Conservation (phyloP, 2,797 vertebrate genomes). For the Phylloscopus collybita region DNA sequence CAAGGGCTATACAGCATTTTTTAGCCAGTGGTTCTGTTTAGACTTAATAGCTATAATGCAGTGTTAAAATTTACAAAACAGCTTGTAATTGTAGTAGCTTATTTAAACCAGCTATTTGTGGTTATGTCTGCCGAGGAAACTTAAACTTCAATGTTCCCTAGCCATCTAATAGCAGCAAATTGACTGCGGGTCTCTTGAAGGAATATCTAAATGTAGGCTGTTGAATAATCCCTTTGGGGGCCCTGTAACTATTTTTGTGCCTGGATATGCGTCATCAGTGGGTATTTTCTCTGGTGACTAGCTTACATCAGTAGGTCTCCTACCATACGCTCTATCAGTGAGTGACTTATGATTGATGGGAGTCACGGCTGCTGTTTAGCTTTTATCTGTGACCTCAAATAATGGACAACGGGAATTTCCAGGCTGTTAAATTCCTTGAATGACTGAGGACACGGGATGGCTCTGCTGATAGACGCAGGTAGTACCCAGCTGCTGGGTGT, state of each 20-base stretch:
- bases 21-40: constrained; percentile 46
- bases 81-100: constrained; percentile 67
- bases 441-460: constrained; percentile 86
- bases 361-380: constrained; percentile 84
- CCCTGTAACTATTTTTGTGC: constrained; percentile 98
- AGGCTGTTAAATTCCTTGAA: constrained; percentile 85
- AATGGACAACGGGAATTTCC: constrained; percentile 87
- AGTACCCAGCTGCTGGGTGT: constrained; percentile 79
- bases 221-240: constrained; percentile 96
- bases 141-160: constrained; percentile 73
- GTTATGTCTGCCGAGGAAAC: constrained; percentile 76
- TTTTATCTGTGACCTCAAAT: constrained; percentile 83
- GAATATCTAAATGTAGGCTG: constrained; percentile 95
- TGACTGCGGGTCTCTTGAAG: constrained; percentile 84
- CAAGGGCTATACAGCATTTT: constrained; percentile 30
- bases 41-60: constrained; percentile 46
- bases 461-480: constrained; percentile 86
- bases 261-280: constrained; percentile 99
- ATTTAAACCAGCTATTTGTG: constrained; percentile 77
- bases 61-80: constrained; percentile 70
- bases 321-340: constrained; percentile 91
- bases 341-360: constrained; percentile 93
- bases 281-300: constrained; percentile 99
- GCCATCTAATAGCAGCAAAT: constrained; percentile 73
- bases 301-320: constrained; percentile 98